phyloP scores from a whole-genome alignment of 2,797 vertebrate genomes.

The Ceryle rudis region DNA sequence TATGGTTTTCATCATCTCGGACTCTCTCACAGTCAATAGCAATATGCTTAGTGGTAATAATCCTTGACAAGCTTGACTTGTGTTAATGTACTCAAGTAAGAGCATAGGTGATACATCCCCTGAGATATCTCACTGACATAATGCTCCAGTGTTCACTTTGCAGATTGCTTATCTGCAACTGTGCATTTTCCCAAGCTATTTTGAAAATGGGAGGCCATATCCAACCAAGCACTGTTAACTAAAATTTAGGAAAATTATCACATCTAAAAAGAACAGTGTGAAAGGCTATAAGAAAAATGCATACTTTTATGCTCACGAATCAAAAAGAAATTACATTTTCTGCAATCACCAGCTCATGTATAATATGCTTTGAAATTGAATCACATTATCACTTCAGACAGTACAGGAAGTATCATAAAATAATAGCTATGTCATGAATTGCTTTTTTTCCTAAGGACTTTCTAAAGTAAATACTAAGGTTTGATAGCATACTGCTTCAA shows the following conservation, averaged over 20 bases:
- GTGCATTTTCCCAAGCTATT: background rate
- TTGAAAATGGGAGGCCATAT: background rate
- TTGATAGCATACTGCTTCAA: background rate
- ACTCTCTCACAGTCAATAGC: background rate
- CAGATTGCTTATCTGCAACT: background rate
- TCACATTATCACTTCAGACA: slow-evolving; percentile 31
- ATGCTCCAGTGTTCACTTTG: background rate
- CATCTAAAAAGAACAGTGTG: background rate
- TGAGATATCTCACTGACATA: background rate
- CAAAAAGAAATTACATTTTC: slow-evolving; percentile 43
- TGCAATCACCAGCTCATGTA: slow-evolving; percentile 16
- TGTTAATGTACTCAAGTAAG: slow-evolving; percentile 1
- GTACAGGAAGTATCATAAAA: slow-evolving; percentile 9
- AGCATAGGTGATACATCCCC: background rate
- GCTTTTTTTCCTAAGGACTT: background rate
- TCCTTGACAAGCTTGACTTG: background rate
- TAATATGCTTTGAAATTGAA: slow-evolving; percentile 47
- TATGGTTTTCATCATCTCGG: background rate
- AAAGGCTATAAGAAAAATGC: slow-evolving; percentile 15
- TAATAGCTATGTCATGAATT: background rate
- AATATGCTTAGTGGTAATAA: background rate
- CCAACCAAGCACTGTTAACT: slow-evolving; percentile 11
- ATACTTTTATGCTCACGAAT: slow-evolving; percentile 16
- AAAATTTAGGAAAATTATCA: slow-evolving; percentile 43
- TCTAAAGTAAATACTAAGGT: background rate